Conservation (phyloP, 2,113 vertebrate genomes). For the Microcebus lehilahytsara region DNA sequence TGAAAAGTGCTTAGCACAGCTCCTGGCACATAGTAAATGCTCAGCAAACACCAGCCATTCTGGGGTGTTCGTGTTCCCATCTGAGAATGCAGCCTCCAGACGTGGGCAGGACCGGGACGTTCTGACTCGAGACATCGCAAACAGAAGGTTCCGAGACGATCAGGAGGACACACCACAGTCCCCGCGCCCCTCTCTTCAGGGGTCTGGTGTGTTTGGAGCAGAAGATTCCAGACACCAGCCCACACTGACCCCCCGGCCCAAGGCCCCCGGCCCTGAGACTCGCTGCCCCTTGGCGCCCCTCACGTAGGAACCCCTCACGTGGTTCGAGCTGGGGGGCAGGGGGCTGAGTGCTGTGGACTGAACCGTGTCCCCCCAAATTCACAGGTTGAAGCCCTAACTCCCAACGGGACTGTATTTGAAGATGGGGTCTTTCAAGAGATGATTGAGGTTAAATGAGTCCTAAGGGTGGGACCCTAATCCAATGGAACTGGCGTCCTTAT, state of each 20-base stretch:
- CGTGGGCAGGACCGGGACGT: accelerated
- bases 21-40: background rate
- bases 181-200: background rate
- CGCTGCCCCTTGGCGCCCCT: background rate
- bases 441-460: background rate
- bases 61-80: accelerated
- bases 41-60: accelerated
- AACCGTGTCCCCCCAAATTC: too few relatives aligned
- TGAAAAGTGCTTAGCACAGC: accelerated
- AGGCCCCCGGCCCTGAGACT: background rate
- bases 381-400: background rate
- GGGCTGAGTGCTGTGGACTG: accelerated
- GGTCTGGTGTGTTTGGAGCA: background rate
- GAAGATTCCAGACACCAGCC: background rate
- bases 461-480: background rate
- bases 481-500: background rate
- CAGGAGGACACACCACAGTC: too few relatives aligned
- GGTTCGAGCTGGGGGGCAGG: background rate
- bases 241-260: too few relatives aligned
- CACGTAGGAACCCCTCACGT: too few relatives aligned
- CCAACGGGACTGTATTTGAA: background rate
- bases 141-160: background rate
- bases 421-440: background rate
- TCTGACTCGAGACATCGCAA: background rate
- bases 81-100: background rate